Percentiles rank a stretch among this genome's conserved stretches.
phyloP scores from a whole-genome alignment of 2,113 vertebrate species.

The Cnemophilus loriae region DNA sequence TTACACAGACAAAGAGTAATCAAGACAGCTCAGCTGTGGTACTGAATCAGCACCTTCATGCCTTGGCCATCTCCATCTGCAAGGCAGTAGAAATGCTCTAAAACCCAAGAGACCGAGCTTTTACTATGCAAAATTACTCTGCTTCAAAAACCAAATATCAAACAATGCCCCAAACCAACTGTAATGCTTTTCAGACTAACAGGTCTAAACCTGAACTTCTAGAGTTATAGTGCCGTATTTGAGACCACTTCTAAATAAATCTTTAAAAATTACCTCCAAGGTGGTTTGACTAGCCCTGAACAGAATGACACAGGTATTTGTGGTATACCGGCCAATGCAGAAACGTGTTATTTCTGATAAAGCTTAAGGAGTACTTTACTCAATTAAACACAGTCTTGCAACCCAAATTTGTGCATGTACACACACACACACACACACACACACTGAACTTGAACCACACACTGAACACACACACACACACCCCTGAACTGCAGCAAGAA shows the following conservation, averaged over 20 bases:
- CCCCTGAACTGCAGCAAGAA: background rate
- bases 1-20: background rate
- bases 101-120: background rate
- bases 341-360: background rate
- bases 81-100: background rate
- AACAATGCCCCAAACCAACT: background rate
- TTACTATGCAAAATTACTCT: background rate
- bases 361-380: background rate
- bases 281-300: background rate
- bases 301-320: rapidly evolving
- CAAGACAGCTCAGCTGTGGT: background rate
- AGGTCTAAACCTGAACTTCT: background rate
- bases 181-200: background rate
- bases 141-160: background rate
- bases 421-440: background rate
- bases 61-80: background rate
- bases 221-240: background rate
- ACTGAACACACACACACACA: background rate
- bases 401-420: background rate
- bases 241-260: background rate
- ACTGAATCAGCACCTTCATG: background rate
- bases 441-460: background rate
- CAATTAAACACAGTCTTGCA: background rate
- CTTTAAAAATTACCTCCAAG: background rate
- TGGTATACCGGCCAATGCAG: background rate